Conservation (phyloP, 2,888 invertebrate genomes). For the Rhingia rostrata region DNA sequence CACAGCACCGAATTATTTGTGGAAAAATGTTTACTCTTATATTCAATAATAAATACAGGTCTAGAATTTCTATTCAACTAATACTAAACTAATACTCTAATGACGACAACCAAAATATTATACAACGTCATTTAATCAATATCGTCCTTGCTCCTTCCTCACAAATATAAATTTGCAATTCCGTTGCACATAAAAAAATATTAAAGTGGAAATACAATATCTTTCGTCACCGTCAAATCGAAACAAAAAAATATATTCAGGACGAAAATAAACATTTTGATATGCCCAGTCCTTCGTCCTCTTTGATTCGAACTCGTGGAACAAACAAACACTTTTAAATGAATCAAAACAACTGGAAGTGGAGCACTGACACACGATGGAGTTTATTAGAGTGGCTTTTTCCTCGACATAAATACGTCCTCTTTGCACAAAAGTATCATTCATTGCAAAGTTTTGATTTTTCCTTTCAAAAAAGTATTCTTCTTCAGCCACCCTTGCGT, state of each 20-base stretch:
- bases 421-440: conserved; percentile 13
- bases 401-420: conserved; percentile 28
- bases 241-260: background rate
- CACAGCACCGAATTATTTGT: no score
- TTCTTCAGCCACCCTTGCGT: background rate
- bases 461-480: conserved; percentile 26
- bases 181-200: background rate
- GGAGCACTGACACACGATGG: conserved; percentile 44
- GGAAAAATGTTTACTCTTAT: no score
- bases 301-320: conserved; percentile 10
- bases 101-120: no score
- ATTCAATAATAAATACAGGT: no score
- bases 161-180: background rate
- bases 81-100: no score
- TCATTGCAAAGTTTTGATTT: conserved; percentile 46
- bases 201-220: background rate
- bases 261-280: conserved; percentile 10
- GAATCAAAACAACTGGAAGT: conserved; percentile 56
- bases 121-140: no score
- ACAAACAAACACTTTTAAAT: conserved; percentile 52
- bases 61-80: no score
- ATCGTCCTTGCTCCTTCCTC: background rate
- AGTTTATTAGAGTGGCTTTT: conserved; percentile 49
- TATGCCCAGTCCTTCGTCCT: no score
- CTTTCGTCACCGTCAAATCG: conserved; percentile 3